Base-by-base conservation (phyloP, 1,140 invertebrate genomes). In the Saccostrea cuccullata region DNA sequence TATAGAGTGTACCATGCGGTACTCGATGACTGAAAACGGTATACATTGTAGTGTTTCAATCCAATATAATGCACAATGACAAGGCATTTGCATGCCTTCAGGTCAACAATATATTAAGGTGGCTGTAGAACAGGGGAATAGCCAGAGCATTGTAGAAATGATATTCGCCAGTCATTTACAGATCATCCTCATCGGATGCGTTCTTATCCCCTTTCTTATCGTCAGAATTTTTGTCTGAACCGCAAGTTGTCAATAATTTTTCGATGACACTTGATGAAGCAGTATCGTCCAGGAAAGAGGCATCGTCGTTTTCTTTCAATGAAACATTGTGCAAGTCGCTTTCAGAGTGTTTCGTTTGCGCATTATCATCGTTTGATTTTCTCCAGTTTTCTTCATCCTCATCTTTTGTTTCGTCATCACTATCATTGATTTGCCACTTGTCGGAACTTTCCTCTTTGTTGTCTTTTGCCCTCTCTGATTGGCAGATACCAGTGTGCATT, bases 251-350 rank as follows among this genome's bases (percentile, higher is more conserved):
- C 70, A 77, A 30, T 13, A 77, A 77, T 30, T 77, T 77, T 77
- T 77, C 70, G 26, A 77, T 77, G 70, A 77, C 70, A 26, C 70
- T 77, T 30, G 70, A 77, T 36, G 70, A 77, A 11, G 70, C 23
- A 15, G 70, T 77, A 8, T 77, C 70, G 4, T 77, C 70, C 15
- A 17, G 3, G 11, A 30, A 30, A 30, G 70, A 77, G 2, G 26
- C 70, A 77, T 12, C 12, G 23, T 5, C 9, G 13, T 23, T 12
- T 36, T 30, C 70, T 11, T 36, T 36, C 26, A 11, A 77, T 77
- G 23, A 11, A 8, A 26, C 15, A 30, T 30, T 12, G 30, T 77
- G 70, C 15, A 77, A 36, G 12, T 77, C 30, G 4, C 30, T 26
- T 26, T 77, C 70, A 2, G 11, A 5, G 6, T 2, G 26, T 15